Base-by-base conservation (phyloP, 1,140 invertebrate species). In the Popillia japonica region DNA sequence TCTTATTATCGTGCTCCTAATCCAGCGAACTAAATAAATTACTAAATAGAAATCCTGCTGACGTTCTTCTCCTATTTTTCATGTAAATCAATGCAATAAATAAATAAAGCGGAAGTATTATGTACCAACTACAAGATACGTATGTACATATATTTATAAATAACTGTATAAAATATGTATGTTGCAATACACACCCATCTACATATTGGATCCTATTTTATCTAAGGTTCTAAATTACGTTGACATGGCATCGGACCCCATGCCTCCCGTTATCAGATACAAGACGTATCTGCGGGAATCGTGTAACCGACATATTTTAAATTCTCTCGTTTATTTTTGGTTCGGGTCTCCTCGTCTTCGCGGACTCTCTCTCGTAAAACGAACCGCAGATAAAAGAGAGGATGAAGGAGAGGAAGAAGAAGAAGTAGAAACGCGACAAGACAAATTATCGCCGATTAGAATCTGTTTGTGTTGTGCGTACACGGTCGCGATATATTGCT, bases 261-360 rank as follows among this genome's bases (percentile, higher is more conserved):
- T 76, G 44, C 75, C 40, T 55, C 27, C 75, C 68, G 40, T 79
- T 79, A 79, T 79, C 78, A 77, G 78, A 79, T 79, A 78, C 79
- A 76, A 78, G 79, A 78, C 73, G 42, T 80, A 80, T 80, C 79
- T 27, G 77, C 76, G 68, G 34, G 77, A 75, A 80, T 80, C 79
- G 75, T 78, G 79, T 78, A 78, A 73, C 79, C 74, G 72, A 76
- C 79, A 80, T 80, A 78, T 80, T 80, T 80, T 55, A 75, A 48
- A 76, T 80, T 80, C 42, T 78, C 78, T 27, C 41, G 75, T 76
- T 76, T 76, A 76, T 76, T 76, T 76, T 76, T 55, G 75, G 75
- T 44, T 74, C 48, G 48, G 48, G n/a, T 34, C 27, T 34, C 27
- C 27, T 55, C 48, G 48, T 55, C 48, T 17, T 17, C 48, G 48